Percentiles rank a stretch among this genome's conserved stretches.
Evolutionary conservation across 2,113 vertebrate genomes (phyloP).

Genomic region (Lota lota): DNA sequence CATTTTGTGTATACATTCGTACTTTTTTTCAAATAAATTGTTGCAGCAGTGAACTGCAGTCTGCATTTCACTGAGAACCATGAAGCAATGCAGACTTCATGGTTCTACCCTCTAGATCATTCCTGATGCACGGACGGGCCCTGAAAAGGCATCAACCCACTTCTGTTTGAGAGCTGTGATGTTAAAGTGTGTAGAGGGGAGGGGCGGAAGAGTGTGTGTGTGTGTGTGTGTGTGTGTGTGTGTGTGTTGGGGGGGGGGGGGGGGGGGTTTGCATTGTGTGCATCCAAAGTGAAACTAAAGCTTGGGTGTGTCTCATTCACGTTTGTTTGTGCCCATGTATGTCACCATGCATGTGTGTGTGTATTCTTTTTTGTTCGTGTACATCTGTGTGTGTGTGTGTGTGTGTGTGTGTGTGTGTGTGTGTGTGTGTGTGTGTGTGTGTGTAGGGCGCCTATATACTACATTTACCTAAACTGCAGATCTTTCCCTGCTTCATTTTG

Average conservation of each 20-base stretch:
- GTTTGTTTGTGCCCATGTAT: neutral
- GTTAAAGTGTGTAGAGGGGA: no score
- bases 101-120: no score
- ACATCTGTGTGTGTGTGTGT: neutral
- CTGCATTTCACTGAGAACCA: no score
- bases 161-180: no score
- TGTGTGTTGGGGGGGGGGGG: neutral
- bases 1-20: no score
- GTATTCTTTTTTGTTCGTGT: neutral
- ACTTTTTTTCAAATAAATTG: no score
- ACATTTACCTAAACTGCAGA: conserved; percentile 79
- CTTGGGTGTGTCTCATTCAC: no score
- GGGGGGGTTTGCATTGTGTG: neutral
- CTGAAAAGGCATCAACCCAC: no score
- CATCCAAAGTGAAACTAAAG: neutral
- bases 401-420: neutral
- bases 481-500: conserved; percentile 84
- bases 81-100: no score
- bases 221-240: neutral
- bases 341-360: neutral
- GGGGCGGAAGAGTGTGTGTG: neutral
- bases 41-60: no score
- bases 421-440: neutral
- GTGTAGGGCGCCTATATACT: conserved; percentile 49
- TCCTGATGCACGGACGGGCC: no score